phyloP scores from a whole-genome alignment of 2,888 invertebrate species.

The Melitaea athalia region DNA sequence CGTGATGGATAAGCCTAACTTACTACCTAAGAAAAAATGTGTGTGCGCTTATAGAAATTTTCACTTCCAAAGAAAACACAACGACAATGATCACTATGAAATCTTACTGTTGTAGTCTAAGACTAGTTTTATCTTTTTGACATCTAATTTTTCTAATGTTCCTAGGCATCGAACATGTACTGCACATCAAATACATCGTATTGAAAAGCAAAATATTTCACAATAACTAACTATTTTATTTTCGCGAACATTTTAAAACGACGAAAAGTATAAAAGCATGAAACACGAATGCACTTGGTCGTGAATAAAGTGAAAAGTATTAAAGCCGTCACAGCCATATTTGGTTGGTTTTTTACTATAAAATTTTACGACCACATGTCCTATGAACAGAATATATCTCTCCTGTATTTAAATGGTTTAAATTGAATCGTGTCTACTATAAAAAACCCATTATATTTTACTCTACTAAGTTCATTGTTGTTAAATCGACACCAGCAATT shows the following conservation, averaged over 20 bases:
- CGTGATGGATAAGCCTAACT: no score
- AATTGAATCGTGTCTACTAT: background rate
- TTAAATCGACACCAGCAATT: no score
- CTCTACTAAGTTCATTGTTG: background rate
- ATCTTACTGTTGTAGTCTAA: no score
- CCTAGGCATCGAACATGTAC: background rate
- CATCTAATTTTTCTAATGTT: background rate
- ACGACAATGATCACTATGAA: no score
- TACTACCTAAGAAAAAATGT: no score
- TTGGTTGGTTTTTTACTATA: conserved; percentile 6
- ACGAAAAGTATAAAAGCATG: conserved; percentile 21
- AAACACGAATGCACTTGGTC: conserved; percentile 24
- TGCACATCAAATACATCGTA: background rate
- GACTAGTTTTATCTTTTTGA: no score
- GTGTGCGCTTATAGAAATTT: background rate
- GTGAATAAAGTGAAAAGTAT: conserved; percentile 25
- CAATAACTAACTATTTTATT: conserved; percentile 8
- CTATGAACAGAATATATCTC: background rate
- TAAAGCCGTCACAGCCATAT: background rate
- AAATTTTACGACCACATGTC: conserved; percentile 1
- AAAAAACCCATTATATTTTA: background rate
- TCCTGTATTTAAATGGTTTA: background rate
- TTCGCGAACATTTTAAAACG: conserved; percentile 11
- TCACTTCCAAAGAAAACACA: no score
- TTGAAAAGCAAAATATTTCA: conserved; percentile 2